Evolutionary conservation across 2,797 vertebrate genomes (phyloP), one percentile per base, ranked within the genome.

Genomic region (Harpagifer antarcticus): DNA sequence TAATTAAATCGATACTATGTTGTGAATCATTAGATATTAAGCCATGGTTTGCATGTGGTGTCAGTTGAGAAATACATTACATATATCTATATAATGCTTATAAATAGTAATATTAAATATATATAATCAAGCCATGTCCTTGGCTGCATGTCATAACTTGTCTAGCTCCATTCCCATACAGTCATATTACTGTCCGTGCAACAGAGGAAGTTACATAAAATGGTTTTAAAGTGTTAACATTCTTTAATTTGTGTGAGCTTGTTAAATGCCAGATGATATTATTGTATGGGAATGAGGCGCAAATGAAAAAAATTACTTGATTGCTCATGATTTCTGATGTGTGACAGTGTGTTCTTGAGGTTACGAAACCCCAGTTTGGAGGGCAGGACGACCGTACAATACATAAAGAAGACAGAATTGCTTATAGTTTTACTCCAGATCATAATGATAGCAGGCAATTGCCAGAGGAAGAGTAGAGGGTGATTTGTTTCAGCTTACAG

Each of bases 401-500:
- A n/a, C 19, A 53, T 33, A 31, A 64, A 47, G 9, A 55, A 23
- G 45, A 9, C 16, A 48, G 54, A 17, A 61, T 45, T 53, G 65
- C 65, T 76, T 70, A 50, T 52, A 23, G n/a, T 72, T 78, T 62
- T 40, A 55, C 42, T 68, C 23, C 5, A 9, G 50, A 81, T 72
- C 57, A 37, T 76, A 72, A 83, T 57, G 49, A 57, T 31, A 49
- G 69, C 42, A 50, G 53, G 52, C 33, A 56, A 52, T 63, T 69
- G 70, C 78, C 65, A 47, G 76, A 70, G 73, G 62, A 77, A 15
- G 43, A 68, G 56, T 20, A 1, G 40, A 49, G 56, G 76, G 82
- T 86, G 85, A 91, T 90, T 87, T 89, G 88, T 89, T 85, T 79
- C 65, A 67, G 53, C 81, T 78, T 77, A 69, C 71, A 70, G 74